Percentiles rank a stretch among this genome's conserved stretches.
These are phyloP conservation scores for Helicoverpa armigera DNA, from an alignment of 1,140 invertebrate genomes.

Conservation along the genomic window DNA sequence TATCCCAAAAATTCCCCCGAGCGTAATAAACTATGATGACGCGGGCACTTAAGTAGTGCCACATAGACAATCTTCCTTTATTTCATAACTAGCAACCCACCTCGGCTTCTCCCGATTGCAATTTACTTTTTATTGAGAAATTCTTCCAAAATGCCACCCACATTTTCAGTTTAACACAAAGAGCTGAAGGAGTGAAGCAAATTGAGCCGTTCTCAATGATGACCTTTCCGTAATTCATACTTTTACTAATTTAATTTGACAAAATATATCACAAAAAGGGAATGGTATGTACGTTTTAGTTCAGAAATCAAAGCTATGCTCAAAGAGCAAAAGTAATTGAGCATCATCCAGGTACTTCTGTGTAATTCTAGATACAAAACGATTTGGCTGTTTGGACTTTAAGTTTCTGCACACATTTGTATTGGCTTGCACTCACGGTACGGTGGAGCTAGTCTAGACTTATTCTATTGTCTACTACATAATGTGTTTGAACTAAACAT, in stretches of 20 bases:
- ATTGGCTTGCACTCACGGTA: neutral
- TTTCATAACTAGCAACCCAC: conserved; percentile 1
- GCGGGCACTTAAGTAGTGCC: conserved; percentile 14
- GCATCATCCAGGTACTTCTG: neutral
- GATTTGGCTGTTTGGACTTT: neutral
- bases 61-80: conserved; percentile 14
- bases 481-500: too few species aligned
- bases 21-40: conserved; percentile 35
- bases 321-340: neutral
- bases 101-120: too few species aligned
- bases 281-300: neutral
- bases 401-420: neutral
- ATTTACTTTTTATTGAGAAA: too few species aligned
- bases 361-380: conserved; percentile 17
- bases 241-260: too few species aligned
- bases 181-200: too few species aligned
- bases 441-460: too few species aligned
- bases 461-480: too few species aligned
- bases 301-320: neutral
- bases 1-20: conserved; percentile 10
- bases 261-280: neutral
- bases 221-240: too few species aligned
- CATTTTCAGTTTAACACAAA: too few species aligned
- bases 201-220: too few species aligned
- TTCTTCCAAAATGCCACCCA: too few species aligned